Evolutionary conservation across 2,888 invertebrate genomes (phyloP).

Genomic region (Cecidostiba fungosa): DNA sequence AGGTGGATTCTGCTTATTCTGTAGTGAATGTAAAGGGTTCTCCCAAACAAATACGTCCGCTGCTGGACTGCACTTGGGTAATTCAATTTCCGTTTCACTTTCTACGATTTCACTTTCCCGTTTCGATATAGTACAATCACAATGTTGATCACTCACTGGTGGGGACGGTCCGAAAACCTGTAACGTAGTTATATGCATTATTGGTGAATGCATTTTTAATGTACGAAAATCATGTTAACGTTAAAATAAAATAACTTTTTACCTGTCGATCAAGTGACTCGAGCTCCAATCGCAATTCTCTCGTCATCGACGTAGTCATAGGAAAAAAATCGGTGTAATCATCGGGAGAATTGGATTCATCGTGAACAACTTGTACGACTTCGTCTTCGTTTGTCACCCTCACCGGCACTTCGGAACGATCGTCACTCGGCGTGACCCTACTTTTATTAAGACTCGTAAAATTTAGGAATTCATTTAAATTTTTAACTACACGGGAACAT

Average conservation of each 20-base stretch:
- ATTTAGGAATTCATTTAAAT: conserved; percentile 92
- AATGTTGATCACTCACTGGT: conserved; percentile 72
- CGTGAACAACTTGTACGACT: conserved; percentile 72
- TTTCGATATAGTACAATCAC: conserved; percentile 74
- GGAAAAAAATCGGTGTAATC: conserved; percentile 91
- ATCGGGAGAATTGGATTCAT: conserved; percentile 84
- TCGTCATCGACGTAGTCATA: conserved; percentile 93
- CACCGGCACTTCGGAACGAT: conserved; percentile 70
- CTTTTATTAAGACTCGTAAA: conserved; percentile 87
- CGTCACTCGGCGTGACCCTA: conserved; percentile 80
- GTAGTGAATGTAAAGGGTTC: conserved; percentile 85
- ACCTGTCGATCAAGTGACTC: conserved; percentile 93
- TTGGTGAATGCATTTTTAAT: not conserved
- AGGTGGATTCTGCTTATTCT: conserved; percentile 81
- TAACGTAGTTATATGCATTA: not conserved
- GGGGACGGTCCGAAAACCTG: conserved; percentile 87
- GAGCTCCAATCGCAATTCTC: conserved; percentile 90
- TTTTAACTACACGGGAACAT: conserved; percentile 85
- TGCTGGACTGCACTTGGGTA: conserved; percentile 77
- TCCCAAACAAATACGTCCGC: conserved; percentile 90
- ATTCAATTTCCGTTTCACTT: conserved; percentile 81
- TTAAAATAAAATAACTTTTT: not conserved
- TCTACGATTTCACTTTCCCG: conserved; percentile 73
- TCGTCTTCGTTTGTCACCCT: conserved; percentile 75
- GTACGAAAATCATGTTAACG: not conserved